Evolutionary conservation across 2,888 invertebrate genomes (phyloP), one percentile per base, ranked within the genome.

Genomic region (Muschampia plurimacula): DNA sequence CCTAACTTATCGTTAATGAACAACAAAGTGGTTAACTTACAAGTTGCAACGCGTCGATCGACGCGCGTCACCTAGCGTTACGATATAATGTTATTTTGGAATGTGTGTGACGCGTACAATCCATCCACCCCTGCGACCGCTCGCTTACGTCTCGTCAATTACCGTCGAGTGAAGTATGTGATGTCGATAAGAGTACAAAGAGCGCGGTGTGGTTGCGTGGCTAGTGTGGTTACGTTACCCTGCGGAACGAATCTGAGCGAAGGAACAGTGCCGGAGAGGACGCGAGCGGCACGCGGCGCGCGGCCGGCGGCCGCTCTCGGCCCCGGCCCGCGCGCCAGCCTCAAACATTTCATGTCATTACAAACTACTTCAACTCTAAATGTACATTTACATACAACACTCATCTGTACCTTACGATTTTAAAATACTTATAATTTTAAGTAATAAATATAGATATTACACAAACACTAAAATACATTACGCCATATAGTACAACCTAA

Each of bases 1-100:
- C 82, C 93, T 93, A 93, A 89, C 93, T 93, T 93, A 93, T 87
- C 90, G 88, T 89, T 93, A 93, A 93, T 93, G 93, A 93, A 93
- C 93, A 93, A 92, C 93, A 92, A 89, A 91, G 93, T 93, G 93
- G 93, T 92, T 92, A 93, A 92, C 89, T 89, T 89, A 91, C 88
- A 90, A 86, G 85, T 83, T 84, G 89, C 84, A 88, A 88, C 90
- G 90, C 89, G 85, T 80, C 82, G 80, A 81, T 81, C 80, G 86
- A 84, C 84, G 85, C 87, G 88, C 87, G 87, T 84, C 89, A 86
- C 86, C 78, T 84, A 81, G 86, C 88, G 87, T 88, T 88, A 88
- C 87, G 82, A 85, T 84, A 46, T 83, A 87, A 84, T 84, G 86
- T 88, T 91, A 87, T 90, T 91, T 91, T 93, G 93, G 93, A 93